phyloP scores from a whole-genome alignment of 2,113 vertebrate species.

The Pachyramphus minor region DNA sequence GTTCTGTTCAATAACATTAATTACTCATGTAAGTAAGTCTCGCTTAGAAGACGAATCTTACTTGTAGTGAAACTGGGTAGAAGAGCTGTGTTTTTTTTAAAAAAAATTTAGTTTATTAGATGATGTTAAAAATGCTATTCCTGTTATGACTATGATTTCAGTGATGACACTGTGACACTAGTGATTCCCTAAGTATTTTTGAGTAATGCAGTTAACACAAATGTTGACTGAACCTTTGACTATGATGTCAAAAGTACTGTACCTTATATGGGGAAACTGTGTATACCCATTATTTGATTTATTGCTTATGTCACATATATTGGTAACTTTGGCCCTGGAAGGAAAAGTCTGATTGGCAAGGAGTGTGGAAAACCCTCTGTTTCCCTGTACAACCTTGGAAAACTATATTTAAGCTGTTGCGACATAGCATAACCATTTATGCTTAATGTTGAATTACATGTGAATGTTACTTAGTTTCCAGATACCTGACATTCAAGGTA shows the following conservation, averaged over 20 bases:
- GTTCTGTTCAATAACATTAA: background rate
- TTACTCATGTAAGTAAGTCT: background rate
- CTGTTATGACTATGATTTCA: background rate
- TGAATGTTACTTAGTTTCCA: background rate
- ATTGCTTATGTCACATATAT: background rate
- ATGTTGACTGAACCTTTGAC: background rate
- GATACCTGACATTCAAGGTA: background rate
- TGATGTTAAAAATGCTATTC: background rate
- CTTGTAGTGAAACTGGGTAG: background rate
- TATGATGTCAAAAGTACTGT: background rate
- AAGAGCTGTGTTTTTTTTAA: background rate
- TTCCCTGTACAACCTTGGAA: background rate
- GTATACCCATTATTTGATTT: background rate
- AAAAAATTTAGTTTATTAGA: background rate
- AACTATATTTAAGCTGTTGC: background rate
- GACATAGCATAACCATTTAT: background rate
- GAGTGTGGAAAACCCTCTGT: background rate
- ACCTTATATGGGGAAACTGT: background rate
- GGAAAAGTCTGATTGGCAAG: background rate
- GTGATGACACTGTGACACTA: background rate
- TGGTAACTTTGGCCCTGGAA: background rate
- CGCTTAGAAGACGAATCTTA: background rate
- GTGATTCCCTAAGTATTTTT: background rate
- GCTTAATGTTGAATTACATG: background rate
- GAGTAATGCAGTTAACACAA: background rate